Conservation (phyloP, 2,113 vertebrate species). For the Aplodontia rufa region DNA sequence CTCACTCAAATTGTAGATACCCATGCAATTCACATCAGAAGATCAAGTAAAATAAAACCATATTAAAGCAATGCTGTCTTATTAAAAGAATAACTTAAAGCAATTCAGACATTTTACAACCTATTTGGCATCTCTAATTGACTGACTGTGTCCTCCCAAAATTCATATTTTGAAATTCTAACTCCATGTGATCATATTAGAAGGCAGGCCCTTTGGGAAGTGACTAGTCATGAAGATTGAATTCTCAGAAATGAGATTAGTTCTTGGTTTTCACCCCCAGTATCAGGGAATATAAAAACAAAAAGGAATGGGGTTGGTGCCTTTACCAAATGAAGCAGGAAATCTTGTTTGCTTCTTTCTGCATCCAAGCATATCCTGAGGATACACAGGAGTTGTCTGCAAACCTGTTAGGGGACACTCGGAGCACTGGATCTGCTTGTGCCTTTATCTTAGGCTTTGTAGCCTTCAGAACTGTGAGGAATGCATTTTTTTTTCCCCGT, state of each 20-base stretch:
- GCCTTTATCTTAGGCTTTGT: not conserved
- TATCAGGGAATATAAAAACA: not conserved
- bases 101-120: not conserved
- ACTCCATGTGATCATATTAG: not conserved
- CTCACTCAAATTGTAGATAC: not conserved
- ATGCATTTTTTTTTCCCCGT: not conserved
- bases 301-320: not conserved
- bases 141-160: not conserved
- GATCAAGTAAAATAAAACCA: not conserved
- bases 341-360: not conserved
- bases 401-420: not conserved
- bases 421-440: too few relatives aligned
- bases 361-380: not conserved
- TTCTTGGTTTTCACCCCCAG: not conserved
- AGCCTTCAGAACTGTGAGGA: not conserved
- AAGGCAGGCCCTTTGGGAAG: not conserved
- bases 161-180: not conserved
- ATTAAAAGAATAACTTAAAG: not conserved
- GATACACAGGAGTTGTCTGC: fast-evolving
- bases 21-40: not conserved
- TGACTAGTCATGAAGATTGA: not conserved
- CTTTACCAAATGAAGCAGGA: not conserved
- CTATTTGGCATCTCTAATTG: not conserved
- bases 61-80: not conserved
- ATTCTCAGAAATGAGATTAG: not conserved